phyloP scores from a whole-genome alignment of 2,113 vertebrate genomes.

The Cyprinodon tularosa region DNA sequence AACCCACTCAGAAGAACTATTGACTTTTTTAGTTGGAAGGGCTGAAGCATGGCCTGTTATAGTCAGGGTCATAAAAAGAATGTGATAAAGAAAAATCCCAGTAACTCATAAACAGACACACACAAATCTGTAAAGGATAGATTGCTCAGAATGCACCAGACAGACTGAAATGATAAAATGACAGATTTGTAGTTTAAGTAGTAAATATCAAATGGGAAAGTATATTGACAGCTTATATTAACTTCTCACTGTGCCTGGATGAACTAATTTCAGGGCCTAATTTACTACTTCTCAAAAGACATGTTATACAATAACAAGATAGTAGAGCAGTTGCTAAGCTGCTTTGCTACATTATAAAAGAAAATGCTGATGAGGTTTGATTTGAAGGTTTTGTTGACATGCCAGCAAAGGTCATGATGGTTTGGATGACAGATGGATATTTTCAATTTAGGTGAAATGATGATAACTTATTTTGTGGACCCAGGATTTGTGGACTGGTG shows the following conservation, averaged over 20 bases:
- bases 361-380: too few relatives aligned
- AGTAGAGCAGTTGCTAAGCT: too few relatives aligned
- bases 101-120: constrained; percentile 11
- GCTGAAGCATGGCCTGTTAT: constrained; percentile 31
- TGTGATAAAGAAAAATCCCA: not conserved
- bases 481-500: too few relatives aligned
- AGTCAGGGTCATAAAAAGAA: constrained; percentile 1
- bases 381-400: too few relatives aligned
- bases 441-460: too few relatives aligned
- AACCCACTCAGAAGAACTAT: constrained; percentile 50
- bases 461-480: too few relatives aligned
- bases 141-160: constrained; percentile 36
- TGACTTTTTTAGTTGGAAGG: constrained; percentile 41
- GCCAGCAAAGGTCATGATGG: too few relatives aligned
- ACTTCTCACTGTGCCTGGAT: constrained; percentile 40
- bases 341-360: too few relatives aligned
- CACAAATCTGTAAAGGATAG: constrained; percentile 31
- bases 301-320: constrained; percentile 18
- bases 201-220: constrained; percentile 37
- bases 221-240: constrained; percentile 1
- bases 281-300: constrained; percentile 7
- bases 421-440: too few relatives aligned
- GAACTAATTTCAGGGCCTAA: constrained; percentile 30
- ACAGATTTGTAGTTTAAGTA: constrained; percentile 31
- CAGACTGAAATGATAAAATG: constrained; percentile 44